phyloP scores from a whole-genome alignment of 2,888 invertebrate species.

The Salpingus planirostris region DNA sequence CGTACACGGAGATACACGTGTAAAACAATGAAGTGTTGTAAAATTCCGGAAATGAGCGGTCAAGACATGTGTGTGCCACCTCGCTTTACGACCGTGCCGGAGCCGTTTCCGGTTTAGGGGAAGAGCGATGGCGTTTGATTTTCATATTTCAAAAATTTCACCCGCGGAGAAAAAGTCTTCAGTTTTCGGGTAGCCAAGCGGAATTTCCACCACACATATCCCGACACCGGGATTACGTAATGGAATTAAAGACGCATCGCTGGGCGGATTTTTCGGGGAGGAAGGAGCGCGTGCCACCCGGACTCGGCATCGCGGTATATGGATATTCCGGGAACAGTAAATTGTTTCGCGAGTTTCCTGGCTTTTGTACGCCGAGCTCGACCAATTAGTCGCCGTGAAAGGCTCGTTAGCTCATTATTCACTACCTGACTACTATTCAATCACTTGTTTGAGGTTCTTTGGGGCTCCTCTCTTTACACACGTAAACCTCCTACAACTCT shows the following conservation, averaged over 20 bases:
- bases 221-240: too few relatives aligned
- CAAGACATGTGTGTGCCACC: constrained; percentile 6
- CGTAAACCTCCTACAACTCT: not conserved
- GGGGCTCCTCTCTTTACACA: constrained; percentile 3
- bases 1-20: constrained; percentile 9
- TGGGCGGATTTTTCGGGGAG: too few relatives aligned
- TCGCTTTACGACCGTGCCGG: constrained; percentile 5
- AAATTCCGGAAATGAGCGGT: constrained; percentile 14
- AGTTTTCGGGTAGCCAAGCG: too few relatives aligned
- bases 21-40: constrained; percentile 8
- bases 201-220: too few relatives aligned
- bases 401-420: constrained; percentile 32
- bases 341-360: constrained; percentile 32
- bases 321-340: constrained; percentile 18
- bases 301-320: not conserved
- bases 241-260: too few relatives aligned
- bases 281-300: constrained; percentile 3
- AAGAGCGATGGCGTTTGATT: too few relatives aligned
- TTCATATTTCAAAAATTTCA: too few relatives aligned
- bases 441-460: constrained; percentile 28
- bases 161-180: too few relatives aligned
- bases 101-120: too few relatives aligned
- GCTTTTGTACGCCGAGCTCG: constrained; percentile 29
- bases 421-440: constrained; percentile 30
- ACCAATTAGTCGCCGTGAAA: constrained; percentile 33